Base-by-base conservation (phyloP, 2,797 vertebrate genomes). In the Leptatherina wallacei region DNA sequence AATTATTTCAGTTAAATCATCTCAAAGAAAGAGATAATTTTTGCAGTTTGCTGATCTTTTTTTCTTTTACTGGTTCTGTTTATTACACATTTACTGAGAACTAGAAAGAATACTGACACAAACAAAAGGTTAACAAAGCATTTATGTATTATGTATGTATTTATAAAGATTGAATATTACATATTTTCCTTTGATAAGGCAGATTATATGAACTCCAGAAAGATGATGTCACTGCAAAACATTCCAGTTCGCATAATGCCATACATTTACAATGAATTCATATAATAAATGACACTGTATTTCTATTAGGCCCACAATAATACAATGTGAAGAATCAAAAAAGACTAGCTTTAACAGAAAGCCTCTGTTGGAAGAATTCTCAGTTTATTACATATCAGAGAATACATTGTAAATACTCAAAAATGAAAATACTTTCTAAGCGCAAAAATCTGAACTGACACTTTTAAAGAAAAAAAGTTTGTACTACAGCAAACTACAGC, bases 321-420 rank as follows among this genome's bases (percentile, higher is more conserved):
- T 84, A 85, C 71, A 78, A 75, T 84, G 85, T 80, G 72, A 78
- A 84, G 77, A 68, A 79, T 77, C 74, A 65, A 78, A 61, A 76
- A 84, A 71, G 35, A 84, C 42, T 62, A 77, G 71, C 77, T 87
- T 66, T 42, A 83, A 71, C 64, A 2, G 52, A 80, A 76, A 71
- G 55, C 67, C 66, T 80, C 80, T 77, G 68, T 76, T 85, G 77
- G 77, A 85, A 91, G 88, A 83, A 83, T 80, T 85, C 77, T 84
- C 77, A 75, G 58, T 90, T 87, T 87, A 91, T 90, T 89, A 92
- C 89, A 93, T 83, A 57, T 87, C 89, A 87, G 86, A 85, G 84
- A 85, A 88, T 90, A 93, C 86, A 89, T 86, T 89, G 84, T 85
- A 92, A 93, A 92, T 93, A 91, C 78, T 90, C 64, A 71, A 78